Base-by-base conservation (phyloP, 1,140 invertebrate genomes). In the Neelides sp. region DNA sequence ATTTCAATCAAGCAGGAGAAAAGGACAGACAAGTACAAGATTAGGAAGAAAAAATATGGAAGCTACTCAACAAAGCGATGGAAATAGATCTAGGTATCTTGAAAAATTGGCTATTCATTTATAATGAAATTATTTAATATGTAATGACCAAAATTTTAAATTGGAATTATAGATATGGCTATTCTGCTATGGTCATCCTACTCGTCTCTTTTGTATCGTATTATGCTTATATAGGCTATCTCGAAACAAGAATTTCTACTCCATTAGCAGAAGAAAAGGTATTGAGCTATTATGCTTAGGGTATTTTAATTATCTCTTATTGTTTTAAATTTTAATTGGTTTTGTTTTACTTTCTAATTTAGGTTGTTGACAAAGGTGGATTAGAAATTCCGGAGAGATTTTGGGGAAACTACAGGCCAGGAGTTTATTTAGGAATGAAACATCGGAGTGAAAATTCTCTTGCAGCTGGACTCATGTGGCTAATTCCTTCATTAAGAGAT, bases 401-500 rank as follows among this genome's bases (percentile, higher is more conserved):
- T 69, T 98, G 93, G 93, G 91, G 92, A 17, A 79, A 81, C 0
- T 96, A 96, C 64, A 71, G 93, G 48, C 80, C 92, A 0, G 80
- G 85, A 3, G 73, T 82, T 7, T 95, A 91, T 66, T 86, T 91
- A 67, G 87, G 94, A 0, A 67, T 98, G 60, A 90, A 91, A 68
- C 89, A 85, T 1, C 71, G 91, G 57, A 84, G 88, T 64, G 83
- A 87, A 0, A 71, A 82, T 43, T 95, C 93, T 0, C 74, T 90
- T 7, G 78, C 92, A 0, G 82, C 88, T 64, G 94, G 92, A 28
- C 68, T 98, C 1, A 96, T 98, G 91, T 98, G 95, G 95, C 93
- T 90, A 63, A 77, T 88, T 57, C 78, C 87, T 1, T 78, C 77
- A 45, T 69, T 73, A 57, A 66, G 72, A 50, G 80, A 80, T 42